Evolutionary conservation across 2,113 vertebrate genomes (phyloP), one percentile per base, ranked within the genome.

Genomic region (Paracanthobrama guichenoti): DNA sequence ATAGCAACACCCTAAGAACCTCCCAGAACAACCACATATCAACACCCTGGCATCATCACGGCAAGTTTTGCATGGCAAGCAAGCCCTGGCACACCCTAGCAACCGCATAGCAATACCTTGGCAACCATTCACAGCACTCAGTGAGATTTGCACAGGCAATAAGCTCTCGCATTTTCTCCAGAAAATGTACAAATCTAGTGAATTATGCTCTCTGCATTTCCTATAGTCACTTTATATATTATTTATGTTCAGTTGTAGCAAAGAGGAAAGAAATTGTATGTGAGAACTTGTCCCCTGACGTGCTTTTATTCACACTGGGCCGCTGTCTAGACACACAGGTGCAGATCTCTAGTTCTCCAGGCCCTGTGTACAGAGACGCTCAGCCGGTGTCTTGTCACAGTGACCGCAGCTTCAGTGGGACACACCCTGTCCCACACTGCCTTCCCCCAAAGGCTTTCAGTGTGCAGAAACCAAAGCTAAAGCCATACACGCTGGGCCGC

Each of bases 391-490:
- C 86, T 76, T 89, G 91, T 84, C 89, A 88, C 87, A 85, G 22
- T 13, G 86, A 91, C 93, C 88, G 3, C 90, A 91, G 88, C 90
- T 91, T 91, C 90, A 94, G 88, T 89, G 90, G 88, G 92, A 88
- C 93, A 88, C 93, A 92, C 92, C 93, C 94, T 84, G 90, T 91
- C 85, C 91, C 90, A 83, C 90, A 87, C 88, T 92, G 93, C 91
- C 91, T 91, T 80, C 44, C 86, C 90, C 88, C 74, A 80, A 90
- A 53, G 24, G 76, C 84, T 69, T 84, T 90, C 72, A 87, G 90
- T 86, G 86, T 87, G 88, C 88, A 94, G 93, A 77, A 94, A 92
- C 90, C 91, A 92, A 90, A 91, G 85, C 87, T 77, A 77, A 88
- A 89, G 84, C 66, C 78, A 87, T 87, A 79, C 39, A 53, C 66